Percentiles rank a stretch among this genome's conserved stretches.
These are phyloP conservation scores for Tetragonula carbonaria DNA, from an alignment of 2,888 invertebrate species.

Conservation along the genomic window DNA sequence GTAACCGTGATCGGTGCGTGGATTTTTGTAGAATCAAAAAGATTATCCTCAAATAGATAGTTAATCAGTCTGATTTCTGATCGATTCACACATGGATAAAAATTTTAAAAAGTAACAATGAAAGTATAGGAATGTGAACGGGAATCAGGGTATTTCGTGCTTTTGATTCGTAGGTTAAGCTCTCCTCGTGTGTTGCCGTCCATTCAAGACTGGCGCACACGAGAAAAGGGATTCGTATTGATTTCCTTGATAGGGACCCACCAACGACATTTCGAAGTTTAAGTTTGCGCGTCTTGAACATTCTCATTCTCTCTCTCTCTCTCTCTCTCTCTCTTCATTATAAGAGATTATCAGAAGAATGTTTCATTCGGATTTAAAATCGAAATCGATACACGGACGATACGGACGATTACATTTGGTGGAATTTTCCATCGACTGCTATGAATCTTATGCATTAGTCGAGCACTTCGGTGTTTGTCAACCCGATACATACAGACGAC, in stretches of 20 bases:
- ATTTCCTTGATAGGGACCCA: conserved; percentile 77
- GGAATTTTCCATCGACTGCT: conserved; percentile 31
- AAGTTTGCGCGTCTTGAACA: conserved; percentile 71
- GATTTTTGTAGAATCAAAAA: neutral
- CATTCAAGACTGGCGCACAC: conserved; percentile 71
- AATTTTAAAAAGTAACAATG: neutral
- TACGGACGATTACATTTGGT: neutral
- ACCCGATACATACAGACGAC: neutral
- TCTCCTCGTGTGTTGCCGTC: conserved; percentile 59
- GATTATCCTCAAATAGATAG: neutral
- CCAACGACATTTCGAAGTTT: conserved; percentile 60
- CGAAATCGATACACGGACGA: conserved; percentile 41
- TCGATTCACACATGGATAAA: neutral
- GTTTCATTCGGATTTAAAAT: conserved; percentile 37
- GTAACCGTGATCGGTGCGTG: neutral
- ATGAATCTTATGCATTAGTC: conserved; percentile 14
- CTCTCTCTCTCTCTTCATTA: neutral
- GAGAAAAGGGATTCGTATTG: conserved; percentile 81
- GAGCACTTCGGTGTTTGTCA: neutral
- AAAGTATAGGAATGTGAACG: conserved; percentile 12
- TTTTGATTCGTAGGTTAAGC: conserved; percentile 41
- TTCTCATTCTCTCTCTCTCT: conserved; percentile 1
- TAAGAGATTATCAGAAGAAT: conserved; percentile 5
- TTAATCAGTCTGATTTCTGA: neutral
- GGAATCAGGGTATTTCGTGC: conserved; percentile 48